A percentile compares a stretch with the other conserved stretches of the same genome.
Conservation (phyloP, 2,888 invertebrate species). For the Ophioninae sp. region DNA sequence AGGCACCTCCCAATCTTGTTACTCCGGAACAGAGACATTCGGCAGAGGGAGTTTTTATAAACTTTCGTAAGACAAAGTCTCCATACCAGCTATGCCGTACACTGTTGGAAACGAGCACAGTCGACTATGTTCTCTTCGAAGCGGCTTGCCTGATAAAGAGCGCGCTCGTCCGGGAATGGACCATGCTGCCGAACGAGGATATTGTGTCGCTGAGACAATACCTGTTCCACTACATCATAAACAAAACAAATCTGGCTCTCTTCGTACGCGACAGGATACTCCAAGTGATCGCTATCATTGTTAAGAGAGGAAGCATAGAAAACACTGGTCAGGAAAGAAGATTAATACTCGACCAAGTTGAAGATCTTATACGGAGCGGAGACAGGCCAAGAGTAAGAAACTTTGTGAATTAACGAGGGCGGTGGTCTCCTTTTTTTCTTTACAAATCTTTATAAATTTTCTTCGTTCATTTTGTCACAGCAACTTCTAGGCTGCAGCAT, state of each 20-base stretch:
- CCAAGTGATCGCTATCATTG: conserved; percentile 92
- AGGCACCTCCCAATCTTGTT: conserved; percentile 92
- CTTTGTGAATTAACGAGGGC: conserved; percentile 8
- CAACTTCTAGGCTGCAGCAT: conserved; percentile 93
- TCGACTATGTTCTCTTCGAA: conserved; percentile 93
- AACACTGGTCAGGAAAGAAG: conserved; percentile 87
- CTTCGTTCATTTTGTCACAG: conserved; percentile 78
- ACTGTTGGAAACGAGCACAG: conserved; percentile 88
- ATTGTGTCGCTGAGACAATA: conserved; percentile 89
- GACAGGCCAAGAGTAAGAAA: conserved; percentile 84
- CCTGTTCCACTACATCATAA: conserved; percentile 89
- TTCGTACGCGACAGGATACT: conserved; percentile 89
- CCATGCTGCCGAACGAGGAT: conserved; percentile 86
- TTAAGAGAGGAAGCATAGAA: conserved; percentile 91
- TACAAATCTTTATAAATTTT: background rate
- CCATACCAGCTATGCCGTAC: conserved; percentile 91
- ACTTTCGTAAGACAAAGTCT: conserved; percentile 90
- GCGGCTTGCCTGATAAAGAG: conserved; percentile 91
- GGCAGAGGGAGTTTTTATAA: conserved; percentile 91
- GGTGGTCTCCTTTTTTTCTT: background rate
- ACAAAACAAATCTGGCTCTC: conserved; percentile 85
- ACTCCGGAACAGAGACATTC: conserved; percentile 89
- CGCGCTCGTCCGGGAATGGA: conserved; percentile 93
- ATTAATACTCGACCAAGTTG: conserved; percentile 87
- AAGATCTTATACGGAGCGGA: conserved; percentile 88